These are phyloP conservation scores for Thereva nobilitata DNA, from an alignment of 2,888 invertebrate species.

Conservation along the genomic window DNA sequence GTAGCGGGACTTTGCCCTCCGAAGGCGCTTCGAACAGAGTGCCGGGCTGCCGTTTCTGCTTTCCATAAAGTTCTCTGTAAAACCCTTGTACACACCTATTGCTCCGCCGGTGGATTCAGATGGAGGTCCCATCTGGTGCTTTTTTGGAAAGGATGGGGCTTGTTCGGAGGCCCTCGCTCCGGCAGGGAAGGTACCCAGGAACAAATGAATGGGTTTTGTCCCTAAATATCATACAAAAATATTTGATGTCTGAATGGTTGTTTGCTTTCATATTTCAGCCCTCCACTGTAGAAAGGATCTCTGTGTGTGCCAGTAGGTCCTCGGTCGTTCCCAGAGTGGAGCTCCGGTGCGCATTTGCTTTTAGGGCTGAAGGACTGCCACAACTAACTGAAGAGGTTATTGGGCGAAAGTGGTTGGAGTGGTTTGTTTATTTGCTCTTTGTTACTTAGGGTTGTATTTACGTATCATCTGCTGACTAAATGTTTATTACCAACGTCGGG, in stretches of 20 bases:
- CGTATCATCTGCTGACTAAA: no score
- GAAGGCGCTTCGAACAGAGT: slow-evolving; percentile 1
- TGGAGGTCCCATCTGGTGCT: slow-evolving; percentile 17
- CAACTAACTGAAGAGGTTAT: no score
- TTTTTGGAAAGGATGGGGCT: slow-evolving; percentile 7
- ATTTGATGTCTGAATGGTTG: slow-evolving; percentile 32
- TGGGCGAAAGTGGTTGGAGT: no score
- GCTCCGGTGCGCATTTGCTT: no score
- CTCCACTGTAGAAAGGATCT: slow-evolving; percentile 8
- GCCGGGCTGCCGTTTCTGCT: background rate
- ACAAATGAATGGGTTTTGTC: slow-evolving; percentile 14
- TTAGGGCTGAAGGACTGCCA: no score
- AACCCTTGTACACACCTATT: background rate
- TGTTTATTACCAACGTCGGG: no score
- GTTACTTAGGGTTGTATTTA: no score
- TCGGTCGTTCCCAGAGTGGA: no score
- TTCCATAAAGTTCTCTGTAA: background rate
- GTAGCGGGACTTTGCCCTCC: slow-evolving; percentile 12
- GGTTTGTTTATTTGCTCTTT: no score
- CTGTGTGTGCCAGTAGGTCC: slow-evolving; percentile 9
- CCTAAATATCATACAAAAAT: slow-evolving; percentile 26
- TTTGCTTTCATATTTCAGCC: slow-evolving; percentile 29
- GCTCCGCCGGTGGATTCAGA: slow-evolving; percentile 1
- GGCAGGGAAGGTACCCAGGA: background rate
- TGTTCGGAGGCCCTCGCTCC: slow-evolving; percentile 6